A percentile compares a stretch with the other conserved stretches of the same genome.
These are phyloP conservation scores for Solenopsis fugax DNA, from an alignment of 1,140 invertebrate species.

Conservation along the genomic window DNA sequence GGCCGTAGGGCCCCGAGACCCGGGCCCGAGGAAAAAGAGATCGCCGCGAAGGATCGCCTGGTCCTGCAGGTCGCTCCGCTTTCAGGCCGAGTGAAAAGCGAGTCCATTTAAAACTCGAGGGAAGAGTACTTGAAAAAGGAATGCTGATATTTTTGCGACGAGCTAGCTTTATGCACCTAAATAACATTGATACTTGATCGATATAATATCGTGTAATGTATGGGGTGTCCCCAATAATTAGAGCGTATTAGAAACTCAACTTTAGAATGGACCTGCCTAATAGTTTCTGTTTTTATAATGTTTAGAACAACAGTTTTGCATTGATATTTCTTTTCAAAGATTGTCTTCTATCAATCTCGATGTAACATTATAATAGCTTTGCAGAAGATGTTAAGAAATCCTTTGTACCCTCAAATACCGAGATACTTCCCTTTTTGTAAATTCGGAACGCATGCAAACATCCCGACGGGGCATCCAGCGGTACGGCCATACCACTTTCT, in stretches of 20 bases:
- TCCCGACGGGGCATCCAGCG: neutral
- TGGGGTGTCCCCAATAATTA: neutral
- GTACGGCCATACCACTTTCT: slow-evolving; percentile 4
- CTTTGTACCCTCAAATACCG: neutral
- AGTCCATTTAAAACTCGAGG: slow-evolving; percentile 24
- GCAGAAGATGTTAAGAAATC: neutral
- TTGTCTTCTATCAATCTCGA: neutral
- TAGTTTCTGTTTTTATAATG: neutral
- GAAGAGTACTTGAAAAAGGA: neutral
- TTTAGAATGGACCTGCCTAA: neutral
- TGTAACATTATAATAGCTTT: neutral
- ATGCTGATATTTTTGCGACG: neutral
- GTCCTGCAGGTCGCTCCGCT: neutral
- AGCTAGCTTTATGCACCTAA: neutral
- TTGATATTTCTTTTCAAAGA: neutral
- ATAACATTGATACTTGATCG: neutral
- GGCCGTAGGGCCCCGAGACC: neutral
- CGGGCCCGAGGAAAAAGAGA: slow-evolving; percentile 37
- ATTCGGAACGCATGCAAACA: slow-evolving; percentile 12
- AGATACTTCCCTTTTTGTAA: slow-evolving; percentile 14
- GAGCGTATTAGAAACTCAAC: neutral
- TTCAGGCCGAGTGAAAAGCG: slow-evolving; percentile 29
- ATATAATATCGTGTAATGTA: neutral
- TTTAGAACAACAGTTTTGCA: neutral
- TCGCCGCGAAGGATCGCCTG: slow-evolving; percentile 32